These are phyloP conservation scores for Sitodiplosis mosellana DNA, from an alignment of 1,140 invertebrate species.

Conservation along the genomic window DNA sequence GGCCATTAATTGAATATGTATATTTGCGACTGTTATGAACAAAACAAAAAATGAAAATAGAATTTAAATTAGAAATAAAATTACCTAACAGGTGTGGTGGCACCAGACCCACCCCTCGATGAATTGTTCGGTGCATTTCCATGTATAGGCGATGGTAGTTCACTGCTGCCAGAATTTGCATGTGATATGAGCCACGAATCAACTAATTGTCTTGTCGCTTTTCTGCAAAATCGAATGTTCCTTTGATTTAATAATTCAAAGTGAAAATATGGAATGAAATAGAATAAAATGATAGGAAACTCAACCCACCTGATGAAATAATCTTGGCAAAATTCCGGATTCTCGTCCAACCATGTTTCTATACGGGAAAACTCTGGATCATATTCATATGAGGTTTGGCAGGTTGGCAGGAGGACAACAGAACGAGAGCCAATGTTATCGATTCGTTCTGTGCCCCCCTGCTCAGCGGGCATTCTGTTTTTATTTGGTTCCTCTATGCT, in stretches of 20 bases:
- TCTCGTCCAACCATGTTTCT: conserved; percentile 89
- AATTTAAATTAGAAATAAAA: neutral
- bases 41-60: neutral
- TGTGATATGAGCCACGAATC: conserved; percentile 82
- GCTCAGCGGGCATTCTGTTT: conserved; percentile 41
- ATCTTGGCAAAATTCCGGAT: conserved; percentile 85
- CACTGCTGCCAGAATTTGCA: conserved; percentile 39
- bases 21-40: too few relatives aligned
- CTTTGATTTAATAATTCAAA: too few relatives aligned
- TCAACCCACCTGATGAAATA: conserved; percentile 79
- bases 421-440: conserved; percentile 29
- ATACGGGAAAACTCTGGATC: conserved; percentile 70
- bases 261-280: too few relatives aligned
- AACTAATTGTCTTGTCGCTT: conserved; percentile 77
- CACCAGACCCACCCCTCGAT: conserved; percentile 45
- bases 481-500: conserved; percentile 50
- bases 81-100: conserved; percentile 69
- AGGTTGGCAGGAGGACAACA: conserved; percentile 28
- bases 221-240: conserved; percentile 40
- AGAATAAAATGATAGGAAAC: neutral
- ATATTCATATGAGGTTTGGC: conserved; percentile 28
- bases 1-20: too few relatives aligned
- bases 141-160: conserved; percentile 41
- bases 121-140: conserved; percentile 24
- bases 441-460: conserved; percentile 33